A percentile compares a stretch with the other conserved stretches of the same genome.
phyloP scores from a whole-genome alignment of 1,140 invertebrate genomes.

The Drosophila tsacasi region DNA sequence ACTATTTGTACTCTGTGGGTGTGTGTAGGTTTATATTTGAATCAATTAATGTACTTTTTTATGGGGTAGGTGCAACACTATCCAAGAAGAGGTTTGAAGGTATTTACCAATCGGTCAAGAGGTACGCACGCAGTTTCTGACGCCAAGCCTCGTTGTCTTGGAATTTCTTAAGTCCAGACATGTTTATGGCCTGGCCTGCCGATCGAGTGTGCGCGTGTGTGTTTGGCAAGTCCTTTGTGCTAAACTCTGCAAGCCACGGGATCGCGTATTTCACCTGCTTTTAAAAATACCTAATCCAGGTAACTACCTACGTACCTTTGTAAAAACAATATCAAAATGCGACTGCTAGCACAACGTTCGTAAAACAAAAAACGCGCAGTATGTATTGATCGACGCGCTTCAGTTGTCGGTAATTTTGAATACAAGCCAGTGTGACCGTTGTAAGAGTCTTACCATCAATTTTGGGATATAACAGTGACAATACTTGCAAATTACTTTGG shows the following conservation, averaged over 20 bases:
- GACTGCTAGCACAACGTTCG: not conserved
- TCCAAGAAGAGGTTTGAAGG: conserved; percentile 18
- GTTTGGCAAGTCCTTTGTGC: conserved; percentile 13
- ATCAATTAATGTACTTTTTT: conserved; percentile 10
- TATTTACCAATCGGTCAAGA: conserved; percentile 80
- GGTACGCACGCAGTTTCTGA: conserved; percentile 63
- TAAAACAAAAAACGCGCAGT: not conserved
- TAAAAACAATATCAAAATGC: not conserved
- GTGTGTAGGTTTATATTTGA: not conserved
- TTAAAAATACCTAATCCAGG: conserved; percentile 1
- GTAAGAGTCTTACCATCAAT: not conserved
- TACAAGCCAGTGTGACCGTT: conserved; percentile 6
- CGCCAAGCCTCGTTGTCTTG: conserved; percentile 74
- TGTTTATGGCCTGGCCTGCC: conserved; percentile 21
- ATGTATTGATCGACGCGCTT: conserved; percentile 24
- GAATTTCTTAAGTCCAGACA: conserved; percentile 78
- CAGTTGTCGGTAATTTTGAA: conserved; percentile 37
- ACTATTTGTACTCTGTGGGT: conserved; percentile 27
- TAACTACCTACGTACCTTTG: conserved; percentile 26
- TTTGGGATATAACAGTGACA: not conserved
- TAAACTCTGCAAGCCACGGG: conserved; percentile 9
- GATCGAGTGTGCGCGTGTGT: conserved; percentile 14
- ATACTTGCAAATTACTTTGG: not conserved
- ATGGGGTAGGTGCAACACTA: conserved; percentile 16
- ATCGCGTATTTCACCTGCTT: conserved; percentile 10